Evolutionary conservation across 2,113 vertebrate species (phyloP).

Genomic region (Malurus cyaneus): DNA sequence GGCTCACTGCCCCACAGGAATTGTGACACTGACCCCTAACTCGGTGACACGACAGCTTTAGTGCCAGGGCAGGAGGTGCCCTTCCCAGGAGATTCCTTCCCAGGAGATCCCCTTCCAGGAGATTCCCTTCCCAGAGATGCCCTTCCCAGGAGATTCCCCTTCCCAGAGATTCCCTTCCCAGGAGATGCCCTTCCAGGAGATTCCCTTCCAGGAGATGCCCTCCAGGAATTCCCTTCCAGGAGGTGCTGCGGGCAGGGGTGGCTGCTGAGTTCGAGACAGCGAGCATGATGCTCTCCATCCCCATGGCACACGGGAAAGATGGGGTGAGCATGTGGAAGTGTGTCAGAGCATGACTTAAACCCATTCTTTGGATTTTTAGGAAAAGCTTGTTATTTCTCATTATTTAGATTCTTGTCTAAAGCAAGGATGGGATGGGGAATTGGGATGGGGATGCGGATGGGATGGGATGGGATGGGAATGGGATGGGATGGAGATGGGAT

Average conservation of each 20-base stretch:
- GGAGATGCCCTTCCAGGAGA: too few relatives aligned
- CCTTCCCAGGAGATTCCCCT: too few relatives aligned
- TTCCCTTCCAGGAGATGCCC: too few relatives aligned
- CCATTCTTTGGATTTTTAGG: not conserved
- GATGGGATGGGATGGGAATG: not conserved
- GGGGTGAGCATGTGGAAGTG: fast-evolving
- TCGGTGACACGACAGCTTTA: not conserved
- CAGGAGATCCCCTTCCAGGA: not conserved
- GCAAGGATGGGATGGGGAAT: not conserved
- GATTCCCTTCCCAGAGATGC: too few relatives aligned
- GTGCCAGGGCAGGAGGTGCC: not conserved
- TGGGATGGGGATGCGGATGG: too few relatives aligned
- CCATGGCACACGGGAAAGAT: fast-evolving
- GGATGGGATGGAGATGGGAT: too few relatives aligned
- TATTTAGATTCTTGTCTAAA: not conserved
- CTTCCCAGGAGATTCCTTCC: not conserved
- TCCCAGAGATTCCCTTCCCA: too few relatives aligned
- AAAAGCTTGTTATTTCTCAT: not conserved
- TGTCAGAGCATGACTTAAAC: not conserved
- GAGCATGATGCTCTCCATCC: not conserved
- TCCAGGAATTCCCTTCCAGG: too few relatives aligned
- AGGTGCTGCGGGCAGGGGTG: too few relatives aligned
- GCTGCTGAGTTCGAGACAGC: not conserved
- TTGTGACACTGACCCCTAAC: fast-evolving
- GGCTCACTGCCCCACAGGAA: not conserved